phyloP scores from a whole-genome alignment of 2,888 invertebrate species.

The Leptinotarsa tumamoca region DNA sequence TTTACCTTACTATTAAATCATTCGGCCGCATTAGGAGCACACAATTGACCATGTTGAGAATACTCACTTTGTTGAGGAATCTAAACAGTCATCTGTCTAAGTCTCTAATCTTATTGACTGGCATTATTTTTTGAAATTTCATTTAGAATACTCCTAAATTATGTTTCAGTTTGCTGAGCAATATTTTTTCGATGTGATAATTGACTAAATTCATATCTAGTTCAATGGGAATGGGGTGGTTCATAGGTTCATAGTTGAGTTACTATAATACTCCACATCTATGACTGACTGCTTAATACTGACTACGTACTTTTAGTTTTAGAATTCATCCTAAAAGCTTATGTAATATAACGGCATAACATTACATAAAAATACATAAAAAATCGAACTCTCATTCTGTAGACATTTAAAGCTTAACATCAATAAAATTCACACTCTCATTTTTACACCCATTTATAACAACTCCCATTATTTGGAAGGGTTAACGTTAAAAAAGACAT shows the following conservation, averaged over 20 bases:
- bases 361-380: slow-evolving; percentile 23
- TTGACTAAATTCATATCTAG: background rate
- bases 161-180: background rate
- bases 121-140: background rate
- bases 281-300: background rate
- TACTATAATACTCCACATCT: background rate
- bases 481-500: slow-evolving; percentile 11
- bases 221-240: background rate
- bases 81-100: too few species aligned
- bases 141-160: background rate
- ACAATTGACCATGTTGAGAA: too few species aligned
- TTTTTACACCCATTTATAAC: slow-evolving; percentile 29
- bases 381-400: slow-evolving; percentile 23
- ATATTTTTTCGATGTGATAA: background rate
- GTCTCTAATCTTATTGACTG: too few species aligned
- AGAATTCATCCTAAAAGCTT: background rate
- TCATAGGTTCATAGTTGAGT: background rate
- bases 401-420: slow-evolving; percentile 39
- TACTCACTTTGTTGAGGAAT: too few species aligned
- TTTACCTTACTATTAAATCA: too few species aligned
- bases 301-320: background rate
- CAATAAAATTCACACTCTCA: slow-evolving; percentile 35
- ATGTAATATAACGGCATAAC: slow-evolving; percentile 7
- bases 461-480: slow-evolving; percentile 25
- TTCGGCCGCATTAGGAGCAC: too few species aligned